Base-by-base conservation (phyloP, 35 echinoderm and acorn worm genomes). In the Apostichopus japonicus region DNA sequence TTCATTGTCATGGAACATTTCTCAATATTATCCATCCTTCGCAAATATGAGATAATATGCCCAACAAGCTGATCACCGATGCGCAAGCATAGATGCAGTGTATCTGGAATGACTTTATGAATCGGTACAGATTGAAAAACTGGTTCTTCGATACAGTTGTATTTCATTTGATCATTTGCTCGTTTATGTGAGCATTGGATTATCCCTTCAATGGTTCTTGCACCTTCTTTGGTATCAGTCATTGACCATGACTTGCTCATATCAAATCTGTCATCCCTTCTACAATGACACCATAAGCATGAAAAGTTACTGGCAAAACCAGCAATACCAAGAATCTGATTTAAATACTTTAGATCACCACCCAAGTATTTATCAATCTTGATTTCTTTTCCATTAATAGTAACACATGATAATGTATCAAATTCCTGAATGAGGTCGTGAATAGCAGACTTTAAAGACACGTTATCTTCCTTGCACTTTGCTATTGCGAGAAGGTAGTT, bases 401-500 rank as follows among this genome's bases (percentile, higher is more conserved):
- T n/a, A n/a, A 95, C 67, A 87, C 11, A n/a, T 33, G 2, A 33
- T 33, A 33, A 33, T 33, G 27, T 33, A 2, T 21, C 84, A 87
- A 88, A 88, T 92, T 95, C 91, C 83, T 79, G 4, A 95, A 95
- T 95, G 13, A 95, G 75, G 16, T 87, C 80, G 55, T 17, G 10
- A 61, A 95, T 67, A 76, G 91, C 77, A 92, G 75, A 16, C 73
- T 95, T 95, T 24, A 88, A 7, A 16, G 80, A 91, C 22, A 63
- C 27, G 72, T 95, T 93, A 58, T 75, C 79, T 93, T 95, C 94
- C 1, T 16, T 2, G 75, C 94, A 95, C 83, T 95, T 93, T 14
- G 88, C 87, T 23, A 95, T 95, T 22, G 94, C 94, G 13, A 95
- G 62, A 24, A 95, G 86, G 86, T 95, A 93, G 56, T 95, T 95